Evolutionary conservation across 35 echinoderm and acorn worm genomes (phyloP).

Genomic region (Amphiura filiformis): DNA sequence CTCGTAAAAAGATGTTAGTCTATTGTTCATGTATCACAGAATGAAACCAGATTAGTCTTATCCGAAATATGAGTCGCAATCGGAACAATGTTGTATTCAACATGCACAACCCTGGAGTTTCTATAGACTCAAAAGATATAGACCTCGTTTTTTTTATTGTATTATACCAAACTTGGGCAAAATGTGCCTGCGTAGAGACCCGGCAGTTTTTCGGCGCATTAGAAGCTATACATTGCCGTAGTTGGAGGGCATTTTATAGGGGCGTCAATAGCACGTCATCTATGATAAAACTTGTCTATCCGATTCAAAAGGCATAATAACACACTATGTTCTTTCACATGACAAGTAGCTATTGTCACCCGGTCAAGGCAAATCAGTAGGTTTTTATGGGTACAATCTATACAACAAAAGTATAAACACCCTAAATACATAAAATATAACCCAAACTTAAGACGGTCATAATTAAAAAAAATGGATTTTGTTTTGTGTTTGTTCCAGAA

Average conservation of each 20-base stretch:
- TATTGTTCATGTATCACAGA: neutral
- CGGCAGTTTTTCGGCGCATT: neutral
- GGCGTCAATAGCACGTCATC: slow-evolving; percentile 6
- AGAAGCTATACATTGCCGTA: neutral
- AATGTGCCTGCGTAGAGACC: neutral
- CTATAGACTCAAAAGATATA: neutral
- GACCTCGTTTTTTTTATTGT: neutral
- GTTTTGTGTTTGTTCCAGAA: neutral
- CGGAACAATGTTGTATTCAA: slow-evolving; percentile 5
- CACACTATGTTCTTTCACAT: neutral
- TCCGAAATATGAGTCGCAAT: neutral
- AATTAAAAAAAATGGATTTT: neutral
- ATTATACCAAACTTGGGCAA: neutral
- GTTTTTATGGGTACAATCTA: neutral
- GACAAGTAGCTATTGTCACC: neutral
- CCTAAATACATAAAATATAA: neutral
- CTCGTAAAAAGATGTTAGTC: slow-evolving; percentile 4
- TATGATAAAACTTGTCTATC: slow-evolving; percentile 5
- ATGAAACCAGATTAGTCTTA: neutral
- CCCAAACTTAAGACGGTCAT: neutral
- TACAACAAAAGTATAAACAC: neutral
- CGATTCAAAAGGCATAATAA: slow-evolving; percentile 9
- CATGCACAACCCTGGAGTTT: neutral
- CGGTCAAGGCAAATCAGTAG: neutral
- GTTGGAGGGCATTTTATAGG: neutral